A percentile compares a stretch with the other conserved stretches of the same genome.
phyloP scores from a whole-genome alignment of 2,113 vertebrate genomes.

The Panthera tigris region DNA sequence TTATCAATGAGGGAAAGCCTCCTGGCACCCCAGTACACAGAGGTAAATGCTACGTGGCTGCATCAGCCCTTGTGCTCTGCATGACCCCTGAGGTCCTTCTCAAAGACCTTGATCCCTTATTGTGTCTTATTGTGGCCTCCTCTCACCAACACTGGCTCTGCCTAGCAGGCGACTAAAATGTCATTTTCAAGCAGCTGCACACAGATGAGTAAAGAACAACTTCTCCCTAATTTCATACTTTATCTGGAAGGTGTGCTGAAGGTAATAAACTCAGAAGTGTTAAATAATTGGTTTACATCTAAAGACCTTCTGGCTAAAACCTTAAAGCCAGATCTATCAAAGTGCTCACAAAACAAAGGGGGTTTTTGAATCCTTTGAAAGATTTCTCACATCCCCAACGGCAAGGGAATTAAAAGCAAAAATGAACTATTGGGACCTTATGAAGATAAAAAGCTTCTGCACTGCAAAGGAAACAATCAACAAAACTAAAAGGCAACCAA shows the following conservation, averaged over 20 bases:
- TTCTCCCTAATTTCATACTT: neutral
- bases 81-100: neutral
- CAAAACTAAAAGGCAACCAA: too few relatives aligned
- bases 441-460: too few relatives aligned
- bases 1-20: neutral
- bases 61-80: neutral
- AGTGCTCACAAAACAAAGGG: neutral
- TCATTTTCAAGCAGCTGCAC: neutral
- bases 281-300: neutral
- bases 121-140: neutral
- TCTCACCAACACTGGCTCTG: neutral
- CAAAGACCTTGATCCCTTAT: neutral
- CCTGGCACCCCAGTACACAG: neutral
- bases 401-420: too few relatives aligned
- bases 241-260: neutral
- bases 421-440: too few relatives aligned
- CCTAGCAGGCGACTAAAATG: neutral
- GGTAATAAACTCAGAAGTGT: neutral
- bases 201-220: neutral
- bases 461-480: too few relatives aligned
- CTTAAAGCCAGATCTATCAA: neutral
- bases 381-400: neutral
- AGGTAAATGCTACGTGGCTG: neutral
- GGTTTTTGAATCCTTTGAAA: neutral
- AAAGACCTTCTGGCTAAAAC: neutral